Conservation (phyloP, 2,888 invertebrate species). For the Eupelmus urozonus region DNA sequence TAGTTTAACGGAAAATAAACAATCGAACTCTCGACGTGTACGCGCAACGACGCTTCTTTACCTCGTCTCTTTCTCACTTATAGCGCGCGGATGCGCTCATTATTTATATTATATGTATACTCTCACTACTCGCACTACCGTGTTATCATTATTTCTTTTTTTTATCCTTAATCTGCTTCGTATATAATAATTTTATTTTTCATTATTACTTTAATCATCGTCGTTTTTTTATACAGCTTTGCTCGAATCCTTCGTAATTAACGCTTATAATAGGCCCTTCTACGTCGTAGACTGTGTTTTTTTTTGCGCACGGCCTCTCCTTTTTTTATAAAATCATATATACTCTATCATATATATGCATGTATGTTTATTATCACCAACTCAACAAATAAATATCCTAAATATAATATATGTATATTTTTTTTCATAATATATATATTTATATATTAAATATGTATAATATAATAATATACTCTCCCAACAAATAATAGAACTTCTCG, state of each 20-base stretch:
- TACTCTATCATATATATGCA: conserved; percentile 63
- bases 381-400: conserved; percentile 77
- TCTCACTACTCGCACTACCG: conserved; percentile 21
- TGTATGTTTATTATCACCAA: conserved; percentile 69
- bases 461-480: conserved; percentile 74
- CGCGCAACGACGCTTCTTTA: conserved; percentile 11
- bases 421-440: conserved; percentile 59
- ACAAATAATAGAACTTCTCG: conserved; percentile 72
- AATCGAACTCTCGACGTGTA: conserved; percentile 28
- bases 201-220: conserved; percentile 8
- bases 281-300: conserved; percentile 22
- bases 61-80: conserved; percentile 40
- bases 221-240: conserved; percentile 13
- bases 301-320: conserved; percentile 46
- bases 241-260: conserved; percentile 20
- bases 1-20: conserved; percentile 5
- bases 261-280: conserved; percentile 40
- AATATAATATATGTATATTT: conserved; percentile 74
- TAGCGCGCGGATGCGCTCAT: conserved; percentile 3
- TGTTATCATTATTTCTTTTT: conserved; percentile 3
- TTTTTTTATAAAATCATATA: conserved; percentile 66
- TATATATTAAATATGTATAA: conserved; percentile 70
- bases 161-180: background rate
- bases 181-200: conserved; percentile 15
- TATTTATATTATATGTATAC: conserved; percentile 11